These are phyloP conservation scores for Luperina nickerlii DNA, from an alignment of 2,888 invertebrate genomes.

Conservation along the genomic window DNA sequence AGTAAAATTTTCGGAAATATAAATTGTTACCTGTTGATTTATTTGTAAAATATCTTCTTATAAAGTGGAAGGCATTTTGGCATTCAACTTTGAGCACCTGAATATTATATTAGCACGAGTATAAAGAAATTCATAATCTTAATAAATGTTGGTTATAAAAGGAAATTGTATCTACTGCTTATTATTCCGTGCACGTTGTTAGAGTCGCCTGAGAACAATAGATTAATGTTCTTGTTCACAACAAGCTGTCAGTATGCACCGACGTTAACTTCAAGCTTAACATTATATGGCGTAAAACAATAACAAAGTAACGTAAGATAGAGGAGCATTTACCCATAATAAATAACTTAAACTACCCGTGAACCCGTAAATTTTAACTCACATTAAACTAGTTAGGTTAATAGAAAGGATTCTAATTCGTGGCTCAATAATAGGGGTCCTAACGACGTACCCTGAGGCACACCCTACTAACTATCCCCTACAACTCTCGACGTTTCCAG, in stretches of 20 bases:
- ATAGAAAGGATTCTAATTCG: constrained; percentile 66
- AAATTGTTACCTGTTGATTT: constrained; percentile 62
- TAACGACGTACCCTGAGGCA: constrained; percentile 65
- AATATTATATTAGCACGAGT: constrained; percentile 42
- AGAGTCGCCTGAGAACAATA: constrained; percentile 40
- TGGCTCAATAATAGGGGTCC: constrained; percentile 66
- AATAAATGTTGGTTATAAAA: constrained; percentile 51
- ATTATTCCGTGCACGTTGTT: constrained; percentile 45
- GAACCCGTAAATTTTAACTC: constrained; percentile 62
- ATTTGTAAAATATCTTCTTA: constrained; percentile 52
- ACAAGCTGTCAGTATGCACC: constrained; percentile 49
- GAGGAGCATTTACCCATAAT: constrained; percentile 48
- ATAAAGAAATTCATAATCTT: constrained; percentile 48
- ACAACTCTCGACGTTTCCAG: constrained; percentile 60
- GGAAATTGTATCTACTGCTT: constrained; percentile 40
- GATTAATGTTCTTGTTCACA: constrained; percentile 40
- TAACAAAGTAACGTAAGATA: constrained; percentile 30
- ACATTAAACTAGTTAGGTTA: constrained; percentile 64
- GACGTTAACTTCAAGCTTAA: constrained; percentile 35
- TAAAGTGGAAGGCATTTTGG: constrained; percentile 26
- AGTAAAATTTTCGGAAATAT: constrained; percentile 55
- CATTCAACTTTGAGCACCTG: constrained; percentile 28
- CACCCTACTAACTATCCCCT: constrained; percentile 61
- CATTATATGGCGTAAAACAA: constrained; percentile 19
- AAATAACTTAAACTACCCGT: constrained; percentile 64